These are phyloP conservation scores for Hydrozoanthus tunicans DNA, from an alignment of 64 coral and sea anemone species.

Conservation along the genomic window DNA sequence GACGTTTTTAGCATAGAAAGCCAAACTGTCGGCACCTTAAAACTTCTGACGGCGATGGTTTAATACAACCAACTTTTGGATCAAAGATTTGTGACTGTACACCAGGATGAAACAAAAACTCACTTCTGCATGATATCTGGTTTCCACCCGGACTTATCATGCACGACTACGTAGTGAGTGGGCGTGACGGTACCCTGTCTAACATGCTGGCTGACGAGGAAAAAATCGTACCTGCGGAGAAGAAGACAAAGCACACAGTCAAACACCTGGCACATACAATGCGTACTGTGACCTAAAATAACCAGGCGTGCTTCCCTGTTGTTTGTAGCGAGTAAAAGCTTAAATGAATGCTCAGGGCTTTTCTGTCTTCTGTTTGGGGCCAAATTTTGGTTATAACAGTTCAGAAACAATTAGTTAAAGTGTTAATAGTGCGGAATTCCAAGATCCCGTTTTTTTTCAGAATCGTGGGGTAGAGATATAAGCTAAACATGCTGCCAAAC, in stretches of 20 bases:
- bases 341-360: background rate
- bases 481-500: no score
- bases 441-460: no score
- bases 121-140: constrained; percentile 95
- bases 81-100: no score
- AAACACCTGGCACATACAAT: background rate
- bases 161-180: constrained; percentile 94
- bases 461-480: no score
- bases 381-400: background rate
- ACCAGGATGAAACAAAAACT: background rate
- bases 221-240: constrained; percentile 89
- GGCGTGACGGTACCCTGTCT: constrained; percentile 98
- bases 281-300: no score
- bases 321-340: background rate
- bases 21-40: no score
- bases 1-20: no score
- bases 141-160: constrained; percentile 87
- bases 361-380: background rate
- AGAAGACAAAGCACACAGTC: background rate
- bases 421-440: no score
- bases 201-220: constrained; percentile 94
- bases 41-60: no score
- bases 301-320: background rate
- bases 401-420: no score
- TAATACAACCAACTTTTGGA: no score